phyloP scores from a whole-genome alignment of 2,888 invertebrate genomes.

The Aspidiotus rigidus region DNA sequence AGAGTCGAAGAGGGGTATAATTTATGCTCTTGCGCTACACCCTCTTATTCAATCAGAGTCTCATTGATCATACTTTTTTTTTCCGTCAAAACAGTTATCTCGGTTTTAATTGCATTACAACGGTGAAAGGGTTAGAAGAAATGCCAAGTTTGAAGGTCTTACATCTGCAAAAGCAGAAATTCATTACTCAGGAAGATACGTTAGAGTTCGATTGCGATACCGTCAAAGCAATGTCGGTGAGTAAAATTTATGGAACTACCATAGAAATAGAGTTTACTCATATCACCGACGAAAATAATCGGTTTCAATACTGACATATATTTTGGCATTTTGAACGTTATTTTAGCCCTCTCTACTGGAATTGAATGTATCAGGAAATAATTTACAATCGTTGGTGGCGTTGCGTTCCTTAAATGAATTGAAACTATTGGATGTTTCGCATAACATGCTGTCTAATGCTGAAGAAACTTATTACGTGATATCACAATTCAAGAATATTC shows the following conservation, averaged over 20 bases:
- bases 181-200: neutral
- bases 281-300: neutral
- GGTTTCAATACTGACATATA: neutral
- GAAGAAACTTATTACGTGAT: conserved; percentile 9
- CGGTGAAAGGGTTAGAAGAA: neutral
- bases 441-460: conserved; percentile 15
- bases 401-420: conserved; percentile 1
- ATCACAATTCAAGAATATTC: conserved; percentile 2
- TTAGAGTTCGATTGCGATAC: no score
- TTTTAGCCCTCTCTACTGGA: conserved; percentile 17
- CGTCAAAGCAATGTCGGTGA: neutral
- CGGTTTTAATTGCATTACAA: conserved; percentile 16
- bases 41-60: no score
- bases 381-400: neutral
- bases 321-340: neutral
- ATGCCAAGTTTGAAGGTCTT: conserved; percentile 14
- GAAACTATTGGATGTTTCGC: conserved; percentile 11
- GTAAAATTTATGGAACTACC: neutral
- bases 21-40: no score
- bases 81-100: conserved; percentile 5
- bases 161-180: conserved; percentile 15
- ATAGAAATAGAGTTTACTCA: neutral
- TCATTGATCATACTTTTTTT: neutral
- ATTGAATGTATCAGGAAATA: conserved; percentile 21
- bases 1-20: no score